Conservation (phyloP, 2,113 vertebrate genomes). For the Vombatus ursinus region DNA sequence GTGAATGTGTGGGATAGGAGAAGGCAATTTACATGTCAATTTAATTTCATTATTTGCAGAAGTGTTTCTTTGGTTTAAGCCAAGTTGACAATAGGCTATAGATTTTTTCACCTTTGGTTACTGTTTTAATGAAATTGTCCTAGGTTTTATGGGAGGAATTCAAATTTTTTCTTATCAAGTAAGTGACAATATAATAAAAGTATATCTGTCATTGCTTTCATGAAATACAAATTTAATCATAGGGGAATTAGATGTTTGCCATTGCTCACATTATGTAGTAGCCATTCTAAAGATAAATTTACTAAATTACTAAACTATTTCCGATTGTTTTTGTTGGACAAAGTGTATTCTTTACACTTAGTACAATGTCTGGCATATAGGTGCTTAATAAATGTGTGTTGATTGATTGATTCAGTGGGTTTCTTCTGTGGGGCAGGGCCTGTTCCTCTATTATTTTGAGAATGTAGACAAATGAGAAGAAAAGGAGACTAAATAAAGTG, state of each 20-base stretch:
- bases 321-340: background rate
- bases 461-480: slow-evolving; percentile 31
- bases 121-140: slow-evolving; percentile 13
- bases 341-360: background rate
- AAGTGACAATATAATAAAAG: slow-evolving; percentile 9
- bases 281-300: background rate
- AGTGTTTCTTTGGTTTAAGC: slow-evolving; percentile 17
- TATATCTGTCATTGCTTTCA: background rate
- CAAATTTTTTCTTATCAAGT: slow-evolving; percentile 21
- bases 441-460: slow-evolving; percentile 38
- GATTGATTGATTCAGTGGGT: background rate
- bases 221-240: slow-evolving; percentile 20
- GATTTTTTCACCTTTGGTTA: slow-evolving; percentile 16
- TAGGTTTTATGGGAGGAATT: slow-evolving; percentile 13
- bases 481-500: slow-evolving; percentile 13
- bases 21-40: slow-evolving; percentile 21
- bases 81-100: background rate
- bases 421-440: slow-evolving; percentile 21
- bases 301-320: slow-evolving; percentile 37
- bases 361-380: background rate
- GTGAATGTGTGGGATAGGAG: background rate
- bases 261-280: slow-evolving; percentile 11
- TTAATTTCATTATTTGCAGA: slow-evolving; percentile 55
- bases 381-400: background rate
- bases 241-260: slow-evolving; percentile 14